Evolutionary conservation across 2,113 vertebrate species (phyloP).

Genomic region (Excalfactoria chinensis): DNA sequence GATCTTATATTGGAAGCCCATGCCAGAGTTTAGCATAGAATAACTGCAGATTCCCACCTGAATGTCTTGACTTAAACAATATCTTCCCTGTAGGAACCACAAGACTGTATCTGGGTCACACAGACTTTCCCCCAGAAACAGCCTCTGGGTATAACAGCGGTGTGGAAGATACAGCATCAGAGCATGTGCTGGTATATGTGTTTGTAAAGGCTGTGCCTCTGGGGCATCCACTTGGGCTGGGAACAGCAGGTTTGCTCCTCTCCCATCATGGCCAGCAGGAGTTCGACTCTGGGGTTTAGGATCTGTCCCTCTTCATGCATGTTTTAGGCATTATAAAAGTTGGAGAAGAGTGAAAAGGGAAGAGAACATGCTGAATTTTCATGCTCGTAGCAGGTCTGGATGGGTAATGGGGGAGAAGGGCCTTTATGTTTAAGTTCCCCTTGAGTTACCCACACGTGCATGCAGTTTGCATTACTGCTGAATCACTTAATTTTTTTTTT

Average conservation of each 20-base stretch:
- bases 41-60: not conserved
- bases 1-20: not conserved
- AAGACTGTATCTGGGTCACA: conserved; percentile 13
- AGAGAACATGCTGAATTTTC: not conserved
- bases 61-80: not conserved
- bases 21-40: not conserved
- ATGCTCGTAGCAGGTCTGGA: not conserved
- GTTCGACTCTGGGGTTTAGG: not conserved
- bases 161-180: conserved; percentile 29
- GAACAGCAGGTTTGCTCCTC: not conserved
- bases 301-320: not conserved
- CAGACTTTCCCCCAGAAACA: conserved; percentile 30
- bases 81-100: not conserved
- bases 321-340: not conserved
- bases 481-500: conserved; percentile 36
- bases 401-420: conserved; percentile 20
- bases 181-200: not conserved
- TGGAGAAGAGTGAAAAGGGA: not conserved
- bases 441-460: conserved; percentile 55
- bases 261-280: not conserved
- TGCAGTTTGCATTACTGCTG: conserved; percentile 59
- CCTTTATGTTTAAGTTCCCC: conserved; percentile 58
- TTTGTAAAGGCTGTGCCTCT: not conserved
- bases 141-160: conserved; percentile 40
- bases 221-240: not conserved